Percentiles rank a stretch among this genome's conserved stretches.
Conservation (phyloP, 1,140 invertebrate species). For the Drosophila sucinea region DNA sequence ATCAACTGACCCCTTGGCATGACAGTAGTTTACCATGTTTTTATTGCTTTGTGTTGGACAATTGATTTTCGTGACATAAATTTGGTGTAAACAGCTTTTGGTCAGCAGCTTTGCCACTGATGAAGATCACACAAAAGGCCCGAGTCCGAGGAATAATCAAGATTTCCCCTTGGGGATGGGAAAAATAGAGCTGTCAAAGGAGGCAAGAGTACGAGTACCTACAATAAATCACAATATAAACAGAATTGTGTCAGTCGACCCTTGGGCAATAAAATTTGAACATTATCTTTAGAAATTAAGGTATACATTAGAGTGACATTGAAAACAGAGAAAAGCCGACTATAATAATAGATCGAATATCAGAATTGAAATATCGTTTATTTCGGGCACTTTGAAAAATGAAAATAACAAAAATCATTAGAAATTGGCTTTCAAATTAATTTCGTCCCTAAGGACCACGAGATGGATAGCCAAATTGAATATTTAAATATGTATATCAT, state of each 20-base stretch:
- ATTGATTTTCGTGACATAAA: conserved; percentile 73
- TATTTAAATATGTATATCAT: too few species aligned
- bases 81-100: conserved; percentile 71
- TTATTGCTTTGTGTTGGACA: conserved; percentile 71
- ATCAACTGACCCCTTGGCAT: conserved; percentile 33
- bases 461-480: too few species aligned
- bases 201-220: not conserved
- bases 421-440: too few species aligned
- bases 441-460: too few species aligned
- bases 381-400: too few species aligned
- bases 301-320: not conserved
- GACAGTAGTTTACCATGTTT: conserved; percentile 39
- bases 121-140: conserved; percentile 8
- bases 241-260: not conserved
- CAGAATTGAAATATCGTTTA: too few species aligned
- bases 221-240: conserved; percentile 2
- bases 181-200: conserved; percentile 2
- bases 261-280: not conserved
- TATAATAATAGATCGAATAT: too few species aligned
- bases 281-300: not conserved
- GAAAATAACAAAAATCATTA: too few species aligned
- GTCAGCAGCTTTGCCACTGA: conserved; percentile 50
- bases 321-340: too few species aligned
- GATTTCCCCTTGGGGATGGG: not conserved
- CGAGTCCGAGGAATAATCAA: not conserved